Evolutionary conservation across 2,797 vertebrate species (phyloP).

Genomic region (Masticophis lateralis): DNA sequence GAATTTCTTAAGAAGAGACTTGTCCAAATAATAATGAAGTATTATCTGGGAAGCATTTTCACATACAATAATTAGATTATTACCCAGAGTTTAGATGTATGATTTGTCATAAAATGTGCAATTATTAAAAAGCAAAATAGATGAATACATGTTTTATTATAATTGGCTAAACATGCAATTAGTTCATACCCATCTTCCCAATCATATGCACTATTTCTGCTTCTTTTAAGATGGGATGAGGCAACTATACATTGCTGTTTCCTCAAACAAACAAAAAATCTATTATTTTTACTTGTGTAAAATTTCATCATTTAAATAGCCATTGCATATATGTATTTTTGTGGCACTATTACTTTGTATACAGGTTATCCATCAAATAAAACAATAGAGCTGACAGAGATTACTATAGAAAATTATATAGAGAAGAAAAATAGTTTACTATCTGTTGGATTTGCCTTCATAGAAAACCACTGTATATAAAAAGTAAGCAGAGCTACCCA

Average conservation of each 20-base stretch:
- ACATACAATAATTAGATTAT: background rate
- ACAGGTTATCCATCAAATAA: background rate
- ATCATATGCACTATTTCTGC: background rate
- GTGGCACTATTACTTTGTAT: background rate
- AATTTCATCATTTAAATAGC: background rate
- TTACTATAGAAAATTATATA: slow-evolving; percentile 10
- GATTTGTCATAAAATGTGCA: background rate
- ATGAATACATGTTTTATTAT: background rate
- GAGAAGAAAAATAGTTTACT: background rate
- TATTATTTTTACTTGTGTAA: background rate
- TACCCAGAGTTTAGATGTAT: background rate
- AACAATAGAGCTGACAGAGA: background rate
- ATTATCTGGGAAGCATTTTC: background rate
- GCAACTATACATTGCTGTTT: background rate
- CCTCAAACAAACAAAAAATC: background rate
- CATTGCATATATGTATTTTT: background rate
- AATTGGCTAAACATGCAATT: background rate
- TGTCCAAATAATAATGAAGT: background rate
- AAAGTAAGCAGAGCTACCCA: slow-evolving; percentile 41
- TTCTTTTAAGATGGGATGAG: background rate
- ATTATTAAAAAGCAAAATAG: background rate
- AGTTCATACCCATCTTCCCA: background rate
- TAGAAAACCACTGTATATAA: slow-evolving; percentile 42
- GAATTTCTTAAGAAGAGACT: background rate
- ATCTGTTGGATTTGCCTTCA: background rate